These are phyloP conservation scores for Microtus richardsoni DNA, from an alignment of 2,113 vertebrate species.

Conservation along the genomic window DNA sequence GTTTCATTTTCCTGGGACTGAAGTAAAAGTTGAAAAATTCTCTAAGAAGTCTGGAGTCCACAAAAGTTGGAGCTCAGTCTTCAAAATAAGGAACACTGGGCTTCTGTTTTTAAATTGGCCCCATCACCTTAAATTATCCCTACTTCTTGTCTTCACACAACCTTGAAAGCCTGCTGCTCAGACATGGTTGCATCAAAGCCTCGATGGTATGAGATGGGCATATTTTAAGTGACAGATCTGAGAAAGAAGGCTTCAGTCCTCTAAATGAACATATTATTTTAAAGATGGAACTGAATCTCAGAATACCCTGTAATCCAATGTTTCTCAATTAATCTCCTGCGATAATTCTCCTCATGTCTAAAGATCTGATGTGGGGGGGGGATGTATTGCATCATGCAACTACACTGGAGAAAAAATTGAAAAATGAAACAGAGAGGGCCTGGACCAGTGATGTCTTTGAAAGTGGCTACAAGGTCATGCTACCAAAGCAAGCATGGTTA, in stretches of 20 bases:
- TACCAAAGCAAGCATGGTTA: not conserved
- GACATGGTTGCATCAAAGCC: constrained; percentile 61
- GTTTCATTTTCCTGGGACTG: constrained; percentile 57
- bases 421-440: not conserved
- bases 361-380: constrained; percentile 11
- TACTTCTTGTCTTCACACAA: constrained; percentile 64
- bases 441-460: constrained; percentile 8
- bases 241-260: constrained; percentile 35
- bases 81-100: constrained; percentile 71
- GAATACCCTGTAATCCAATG: not conserved
- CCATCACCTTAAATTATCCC: constrained; percentile 69
- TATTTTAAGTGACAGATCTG: constrained; percentile 71
- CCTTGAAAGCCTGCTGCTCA: constrained; percentile 54
- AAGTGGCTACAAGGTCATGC: not conserved
- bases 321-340: constrained; percentile 53
- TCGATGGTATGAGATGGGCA: not conserved
- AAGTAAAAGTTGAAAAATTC: constrained; percentile 56
- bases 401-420: constrained; percentile 7
- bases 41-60: constrained; percentile 45
- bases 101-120: constrained; percentile 77
- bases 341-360: constrained; percentile 16
- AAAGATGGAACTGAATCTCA: constrained; percentile 64
- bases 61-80: constrained; percentile 59
- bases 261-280: constrained; percentile 69
- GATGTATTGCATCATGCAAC: not conserved